Evolutionary conservation across 30 jellyfish, hydroid and myxozoan species (phyloP).

Genomic region (Aurelia sp.): DNA sequence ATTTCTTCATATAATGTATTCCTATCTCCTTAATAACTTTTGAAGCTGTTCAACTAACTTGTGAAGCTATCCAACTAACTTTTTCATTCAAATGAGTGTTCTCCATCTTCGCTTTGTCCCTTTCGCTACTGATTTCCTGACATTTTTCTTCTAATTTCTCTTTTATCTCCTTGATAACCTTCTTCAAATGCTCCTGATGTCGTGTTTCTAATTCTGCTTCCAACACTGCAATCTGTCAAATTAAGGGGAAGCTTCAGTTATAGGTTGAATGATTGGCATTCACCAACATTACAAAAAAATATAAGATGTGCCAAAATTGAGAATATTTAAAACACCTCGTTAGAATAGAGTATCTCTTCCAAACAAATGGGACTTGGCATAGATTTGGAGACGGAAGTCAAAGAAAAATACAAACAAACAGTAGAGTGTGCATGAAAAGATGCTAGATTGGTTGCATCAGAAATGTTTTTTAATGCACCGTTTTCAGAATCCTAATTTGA

Average conservation of each 20-base stretch:
- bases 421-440: too few species aligned
- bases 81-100: conserved; percentile 25
- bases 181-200: conserved; percentile 46
- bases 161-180: conserved; percentile 32
- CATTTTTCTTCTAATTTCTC: conserved; percentile 51
- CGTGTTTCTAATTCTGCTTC: conserved; percentile 75
- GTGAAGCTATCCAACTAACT: not conserved
- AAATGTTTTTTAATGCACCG: too few species aligned
- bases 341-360: too few species aligned
- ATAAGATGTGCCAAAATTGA: too few species aligned
- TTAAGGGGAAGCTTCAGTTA: not conserved
- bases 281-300: not conserved
- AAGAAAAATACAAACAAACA: too few species aligned
- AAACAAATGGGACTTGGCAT: too few species aligned
- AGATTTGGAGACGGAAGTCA: too few species aligned
- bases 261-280: not conserved
- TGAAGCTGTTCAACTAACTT: conserved; percentile 1
- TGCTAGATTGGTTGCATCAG: too few species aligned
- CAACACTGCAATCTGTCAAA: conserved; percentile 50
- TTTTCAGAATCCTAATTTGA: too few species aligned
- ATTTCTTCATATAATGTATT: too few species aligned
- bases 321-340: too few species aligned
- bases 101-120: conserved; percentile 14
- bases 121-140: conserved; percentile 44
- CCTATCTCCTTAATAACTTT: too few species aligned